Evolutionary conservation across 2,888 invertebrate species (phyloP).

Genomic region (Heliconius aoede): DNA sequence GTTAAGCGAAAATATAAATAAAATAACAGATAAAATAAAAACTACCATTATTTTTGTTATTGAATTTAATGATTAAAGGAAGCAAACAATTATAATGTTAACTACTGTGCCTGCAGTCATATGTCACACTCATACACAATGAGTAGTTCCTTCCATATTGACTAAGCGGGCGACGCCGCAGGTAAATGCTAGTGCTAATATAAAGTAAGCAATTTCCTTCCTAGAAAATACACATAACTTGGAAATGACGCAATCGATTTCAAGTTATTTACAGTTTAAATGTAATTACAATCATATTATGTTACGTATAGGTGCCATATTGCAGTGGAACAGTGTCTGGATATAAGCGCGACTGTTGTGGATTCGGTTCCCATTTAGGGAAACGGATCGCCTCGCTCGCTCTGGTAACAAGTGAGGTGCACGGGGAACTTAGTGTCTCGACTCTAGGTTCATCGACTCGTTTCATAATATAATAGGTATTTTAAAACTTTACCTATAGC

Average conservation of each 20-base stretch:
- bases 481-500: no score
- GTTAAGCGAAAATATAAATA: no score
- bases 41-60: no score
- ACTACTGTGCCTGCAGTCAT: no score
- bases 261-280: background rate
- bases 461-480: no score
- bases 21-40: no score
- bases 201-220: background rate
- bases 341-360: background rate
- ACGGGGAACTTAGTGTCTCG: background rate
- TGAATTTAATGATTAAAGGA: no score
- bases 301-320: background rate
- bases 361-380: background rate
- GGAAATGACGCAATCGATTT: background rate
- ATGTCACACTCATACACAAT: no score
- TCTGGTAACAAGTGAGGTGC: background rate
- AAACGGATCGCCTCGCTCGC: background rate
- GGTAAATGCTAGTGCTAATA: background rate
- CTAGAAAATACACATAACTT: background rate
- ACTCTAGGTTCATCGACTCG: background rate
- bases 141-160: no score
- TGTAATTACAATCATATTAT: background rate
- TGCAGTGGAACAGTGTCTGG: slow-evolving; percentile 1
- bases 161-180: no score
- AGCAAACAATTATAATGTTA: no score